Conservation (phyloP, 2,888 invertebrate species). For the Drosophila mulleri region DNA sequence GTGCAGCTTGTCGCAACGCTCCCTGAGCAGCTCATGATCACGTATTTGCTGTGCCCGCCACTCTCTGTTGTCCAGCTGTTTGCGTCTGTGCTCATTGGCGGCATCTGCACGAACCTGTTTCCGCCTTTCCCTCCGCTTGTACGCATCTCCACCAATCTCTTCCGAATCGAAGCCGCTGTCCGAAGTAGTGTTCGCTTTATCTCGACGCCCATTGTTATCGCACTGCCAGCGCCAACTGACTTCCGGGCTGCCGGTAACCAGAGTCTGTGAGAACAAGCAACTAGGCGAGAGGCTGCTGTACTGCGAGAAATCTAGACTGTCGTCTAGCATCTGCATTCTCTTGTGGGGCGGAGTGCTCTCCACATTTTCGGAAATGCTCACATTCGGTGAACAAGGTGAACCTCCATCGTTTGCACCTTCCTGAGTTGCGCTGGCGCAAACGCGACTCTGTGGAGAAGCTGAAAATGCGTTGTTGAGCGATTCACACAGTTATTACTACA, state of each 20-base stretch:
- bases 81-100: slow-evolving; percentile 60
- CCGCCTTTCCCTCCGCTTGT: slow-evolving; percentile 48
- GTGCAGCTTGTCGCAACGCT: slow-evolving; percentile 78
- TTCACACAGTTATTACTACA: background rate
- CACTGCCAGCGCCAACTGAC: slow-evolving; percentile 83
- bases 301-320: slow-evolving; percentile 79
- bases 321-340: slow-evolving; percentile 69
- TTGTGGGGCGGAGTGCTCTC: slow-evolving; percentile 80
- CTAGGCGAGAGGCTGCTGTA: slow-evolving; percentile 75
- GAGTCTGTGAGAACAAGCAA: slow-evolving; percentile 79
- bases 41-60: slow-evolving; percentile 73
- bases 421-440: slow-evolving; percentile 51
- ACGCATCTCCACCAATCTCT: slow-evolving; percentile 45
- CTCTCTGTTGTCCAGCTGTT: slow-evolving; percentile 65
- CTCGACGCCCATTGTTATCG: slow-evolving; percentile 31
- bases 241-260: slow-evolving; percentile 81
- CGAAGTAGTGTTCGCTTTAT: slow-evolving; percentile 53
- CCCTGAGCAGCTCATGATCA: slow-evolving; percentile 73
- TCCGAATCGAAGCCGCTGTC: slow-evolving; percentile 77
- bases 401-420: slow-evolving; percentile 35
- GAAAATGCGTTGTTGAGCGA: background rate
- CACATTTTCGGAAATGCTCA: slow-evolving; percentile 45
- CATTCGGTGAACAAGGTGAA: slow-evolving; percentile 38
- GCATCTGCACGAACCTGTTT: slow-evolving; percentile 51
- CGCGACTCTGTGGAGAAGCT: slow-evolving; percentile 76